These are phyloP conservation scores for Uria aalge DNA, from an alignment of 2,113 vertebrate genomes.

Conservation along the genomic window DNA sequence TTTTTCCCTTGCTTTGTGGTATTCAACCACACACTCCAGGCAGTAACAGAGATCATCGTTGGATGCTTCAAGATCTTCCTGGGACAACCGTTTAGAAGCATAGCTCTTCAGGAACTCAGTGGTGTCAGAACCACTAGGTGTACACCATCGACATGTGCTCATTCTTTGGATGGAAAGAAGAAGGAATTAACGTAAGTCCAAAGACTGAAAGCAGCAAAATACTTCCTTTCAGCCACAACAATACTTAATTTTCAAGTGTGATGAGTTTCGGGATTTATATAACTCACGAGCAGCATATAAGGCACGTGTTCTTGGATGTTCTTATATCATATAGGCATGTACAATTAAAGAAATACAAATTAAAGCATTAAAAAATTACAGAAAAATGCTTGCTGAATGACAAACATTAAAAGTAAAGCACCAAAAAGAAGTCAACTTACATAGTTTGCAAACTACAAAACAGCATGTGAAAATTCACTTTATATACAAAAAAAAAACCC, in stretches of 20 bases:
- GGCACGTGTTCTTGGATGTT: background rate
- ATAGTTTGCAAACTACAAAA: rapidly evolving
- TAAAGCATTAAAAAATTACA: background rate
- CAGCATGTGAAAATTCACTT: background rate
- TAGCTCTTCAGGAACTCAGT: constrained; percentile 71
- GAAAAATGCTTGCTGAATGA: background rate
- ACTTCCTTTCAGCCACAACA: background rate
- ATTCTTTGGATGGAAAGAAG: constrained; percentile 60
- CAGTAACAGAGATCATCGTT: constrained; percentile 82
- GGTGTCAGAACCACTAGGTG: constrained; percentile 54
- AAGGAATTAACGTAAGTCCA: background rate
- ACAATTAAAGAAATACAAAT: background rate
- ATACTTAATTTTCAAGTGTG: background rate
- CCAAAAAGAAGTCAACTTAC: background rate
- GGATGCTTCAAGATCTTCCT: constrained; percentile 63
- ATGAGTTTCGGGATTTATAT: background rate
- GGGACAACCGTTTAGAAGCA: constrained; percentile 22
- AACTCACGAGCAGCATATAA: background rate
- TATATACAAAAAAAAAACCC: rapidly evolving
- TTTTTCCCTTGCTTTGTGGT: constrained; percentile 79
- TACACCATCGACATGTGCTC: constrained; percentile 87
- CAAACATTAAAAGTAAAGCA: background rate
- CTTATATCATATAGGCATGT: rapidly evolving
- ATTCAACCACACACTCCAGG: constrained; percentile 83
- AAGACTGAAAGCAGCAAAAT: background rate